Base-by-base conservation (phyloP, 2,113 vertebrate genomes). In the Gallinago media region DNA sequence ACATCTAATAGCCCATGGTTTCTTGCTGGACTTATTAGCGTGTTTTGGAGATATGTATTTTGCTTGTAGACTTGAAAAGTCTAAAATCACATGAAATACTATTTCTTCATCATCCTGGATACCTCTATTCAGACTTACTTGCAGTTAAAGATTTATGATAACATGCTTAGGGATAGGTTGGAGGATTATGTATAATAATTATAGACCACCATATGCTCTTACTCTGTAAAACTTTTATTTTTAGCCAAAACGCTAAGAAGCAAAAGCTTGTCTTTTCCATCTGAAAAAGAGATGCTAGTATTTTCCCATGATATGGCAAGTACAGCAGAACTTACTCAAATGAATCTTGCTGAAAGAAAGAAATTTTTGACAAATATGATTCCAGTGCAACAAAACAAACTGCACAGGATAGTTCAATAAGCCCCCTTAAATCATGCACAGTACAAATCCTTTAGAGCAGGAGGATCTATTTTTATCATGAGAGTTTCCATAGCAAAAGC, bases 391-490 rank as follows among this genome's bases (percentile, higher is more conserved):
- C 78, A 90, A 92, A 92, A 71, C 77, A 85, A 91, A 59, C n/a
- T 3, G 7, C 44, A 23, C 36, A 15, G 87, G 62, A 50, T 54
- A 66, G 88, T 88, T 92, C 88, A 88, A 6, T 44, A 32, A 78
- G 59, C 12, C 42, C 67, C 62, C 61, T 91, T 96, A 97, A 96
- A 96, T 96, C 93, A 92, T 38, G 44, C 54, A 34, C 19, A 23
- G 72, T 56, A 61, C 74, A 94, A 91, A 81, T 83, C 92, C 80
- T 71, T 82, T 67, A 62, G 86, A 91, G 79, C 72, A 55, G 77
- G 71, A 95, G 74, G 74, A 89, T 93, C 91, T 96, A 80, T 96
- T 97, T 95, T 96, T 93, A 74, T 96, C 84, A 29, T 92, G 92
- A 83, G 85, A 88, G 82, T 89, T 97, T 95, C 88, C 83, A 92